Evolutionary conservation across 2,113 vertebrate species (phyloP).

Genomic region (Sminthopsis crassicaudata): DNA sequence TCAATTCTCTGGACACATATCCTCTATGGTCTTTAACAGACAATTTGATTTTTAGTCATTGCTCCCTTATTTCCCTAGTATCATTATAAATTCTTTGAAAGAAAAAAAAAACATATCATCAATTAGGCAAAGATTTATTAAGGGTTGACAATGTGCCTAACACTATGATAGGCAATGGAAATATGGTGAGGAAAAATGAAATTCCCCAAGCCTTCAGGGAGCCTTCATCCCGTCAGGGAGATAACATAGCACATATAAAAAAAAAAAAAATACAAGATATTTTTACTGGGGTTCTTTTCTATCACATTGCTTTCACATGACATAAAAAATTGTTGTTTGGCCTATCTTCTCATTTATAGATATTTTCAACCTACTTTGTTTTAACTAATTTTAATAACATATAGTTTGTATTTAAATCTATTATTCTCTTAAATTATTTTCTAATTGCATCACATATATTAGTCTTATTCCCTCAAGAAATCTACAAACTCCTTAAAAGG

Average conservation of each 20-base stretch:
- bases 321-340: not conserved
- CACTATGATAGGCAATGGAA: not conserved
- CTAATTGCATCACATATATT: conserved; percentile 12
- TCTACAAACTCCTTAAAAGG: not conserved
- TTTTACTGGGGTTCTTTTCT: not conserved
- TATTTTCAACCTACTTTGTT: not conserved
- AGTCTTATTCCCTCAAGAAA: not conserved
- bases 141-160: not conserved
- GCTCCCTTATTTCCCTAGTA: not conserved
- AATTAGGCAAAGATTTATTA: not conserved
- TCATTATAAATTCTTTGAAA: not conserved
- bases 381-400: not conserved
- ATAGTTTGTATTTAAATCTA: not conserved
- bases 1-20: not conserved
- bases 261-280: not conserved
- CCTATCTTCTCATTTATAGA: not conserved
- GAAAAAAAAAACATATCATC: not conserved
- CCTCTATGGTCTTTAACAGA: not conserved
- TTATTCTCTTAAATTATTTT: conserved; percentile 5
- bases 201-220: not conserved
- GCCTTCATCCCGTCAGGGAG: not conserved
- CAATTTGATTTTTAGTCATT: not conserved
- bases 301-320: not conserved
- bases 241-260: not conserved
- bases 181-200: not conserved